A percentile compares a stretch with the other conserved stretches of the same genome.
phyloP scores from a whole-genome alignment of 2,797 vertebrate genomes.

The Esox lucius region DNA sequence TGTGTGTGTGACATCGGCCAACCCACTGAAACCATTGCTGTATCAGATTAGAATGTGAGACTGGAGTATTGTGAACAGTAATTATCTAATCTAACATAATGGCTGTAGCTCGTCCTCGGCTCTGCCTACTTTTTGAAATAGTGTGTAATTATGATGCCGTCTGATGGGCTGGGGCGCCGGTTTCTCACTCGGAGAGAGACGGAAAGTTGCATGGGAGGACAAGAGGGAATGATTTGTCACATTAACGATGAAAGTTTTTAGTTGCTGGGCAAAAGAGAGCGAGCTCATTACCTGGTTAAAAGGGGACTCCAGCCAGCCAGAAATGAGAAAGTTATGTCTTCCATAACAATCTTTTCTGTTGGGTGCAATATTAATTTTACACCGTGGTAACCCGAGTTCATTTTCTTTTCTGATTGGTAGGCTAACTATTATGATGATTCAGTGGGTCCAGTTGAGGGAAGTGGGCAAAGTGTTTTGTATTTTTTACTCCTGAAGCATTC shows the following conservation, averaged over 20 bases:
- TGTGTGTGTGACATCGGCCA: neutral
- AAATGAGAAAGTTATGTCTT: slow-evolving; percentile 24
- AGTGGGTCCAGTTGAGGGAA: neutral
- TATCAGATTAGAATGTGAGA: neutral
- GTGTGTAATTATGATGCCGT: neutral
- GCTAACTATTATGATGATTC: neutral
- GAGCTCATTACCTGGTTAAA: slow-evolving; percentile 16
- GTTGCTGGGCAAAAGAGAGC: slow-evolving; percentile 18
- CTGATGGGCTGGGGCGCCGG: neutral
- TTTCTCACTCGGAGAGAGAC: neutral
- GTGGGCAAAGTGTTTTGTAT: neutral
- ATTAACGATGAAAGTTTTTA: slow-evolving; percentile 29
- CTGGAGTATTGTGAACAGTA: slow-evolving; percentile 34
- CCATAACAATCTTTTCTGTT: slow-evolving; percentile 22
- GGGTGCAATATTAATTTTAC: slow-evolving; percentile 19
- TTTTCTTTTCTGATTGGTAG: neutral
- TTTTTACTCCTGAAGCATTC: neutral
- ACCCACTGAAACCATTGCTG: neutral
- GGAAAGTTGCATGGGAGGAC: slow-evolving; percentile 13
- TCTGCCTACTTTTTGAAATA: neutral
- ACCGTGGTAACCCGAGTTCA: slow-evolving; percentile 29
- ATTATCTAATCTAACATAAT: slow-evolving; percentile 39
- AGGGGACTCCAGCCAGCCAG: slow-evolving; percentile 4
- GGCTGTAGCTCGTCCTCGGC: neutral
- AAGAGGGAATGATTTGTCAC: slow-evolving; percentile 22